Conservation (phyloP, 2,797 vertebrate genomes). For the Peromyscus nudipes region DNA sequence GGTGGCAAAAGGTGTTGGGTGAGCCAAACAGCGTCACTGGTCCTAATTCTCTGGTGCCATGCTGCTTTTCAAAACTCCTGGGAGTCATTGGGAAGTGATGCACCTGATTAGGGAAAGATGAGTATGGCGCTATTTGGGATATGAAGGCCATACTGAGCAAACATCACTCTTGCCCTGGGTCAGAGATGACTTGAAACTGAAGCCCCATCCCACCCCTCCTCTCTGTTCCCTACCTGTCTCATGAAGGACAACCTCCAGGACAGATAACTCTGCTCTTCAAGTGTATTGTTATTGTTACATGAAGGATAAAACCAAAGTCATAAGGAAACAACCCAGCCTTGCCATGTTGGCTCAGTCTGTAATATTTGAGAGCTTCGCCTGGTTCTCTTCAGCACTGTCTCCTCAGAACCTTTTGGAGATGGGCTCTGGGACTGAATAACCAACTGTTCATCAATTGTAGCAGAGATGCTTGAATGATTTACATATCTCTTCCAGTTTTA, state of each 20-base stretch:
- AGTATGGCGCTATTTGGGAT: background rate
- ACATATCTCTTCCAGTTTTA: background rate
- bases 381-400: background rate
- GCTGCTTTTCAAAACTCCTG: background rate
- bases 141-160: background rate
- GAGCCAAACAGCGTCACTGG: background rate
- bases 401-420: background rate
- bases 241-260: background rate
- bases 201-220: background rate
- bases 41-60: background rate
- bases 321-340: background rate
- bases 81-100: background rate
- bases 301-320: background rate
- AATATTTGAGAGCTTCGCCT: background rate
- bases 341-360: background rate
- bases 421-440: background rate
- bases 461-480: background rate
- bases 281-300: background rate
- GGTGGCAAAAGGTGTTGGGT: background rate
- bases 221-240: background rate
- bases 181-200: background rate
- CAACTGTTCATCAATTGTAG: background rate
- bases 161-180: background rate
- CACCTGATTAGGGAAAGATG: background rate
- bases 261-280: background rate